Evolutionary conservation across 2,113 vertebrate species (phyloP).

Genomic region (Columba livia): DNA sequence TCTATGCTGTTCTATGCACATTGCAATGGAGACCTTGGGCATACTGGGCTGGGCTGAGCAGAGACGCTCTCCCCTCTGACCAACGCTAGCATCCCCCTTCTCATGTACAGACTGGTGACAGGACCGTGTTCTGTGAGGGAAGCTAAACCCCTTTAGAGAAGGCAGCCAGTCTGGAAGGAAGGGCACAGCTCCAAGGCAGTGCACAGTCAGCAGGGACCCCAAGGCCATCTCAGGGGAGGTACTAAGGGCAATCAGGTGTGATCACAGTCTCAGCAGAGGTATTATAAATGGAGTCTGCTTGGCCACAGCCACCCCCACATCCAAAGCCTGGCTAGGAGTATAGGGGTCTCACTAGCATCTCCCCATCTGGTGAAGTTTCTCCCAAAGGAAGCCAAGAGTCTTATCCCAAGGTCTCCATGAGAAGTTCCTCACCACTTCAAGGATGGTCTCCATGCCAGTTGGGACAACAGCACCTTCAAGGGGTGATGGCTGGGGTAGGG

Average conservation of each 20-base stretch:
- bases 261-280: neutral
- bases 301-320: neutral
- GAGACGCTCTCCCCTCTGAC: neutral
- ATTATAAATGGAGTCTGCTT: neutral
- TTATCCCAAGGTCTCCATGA: neutral
- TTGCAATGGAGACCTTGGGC: neutral
- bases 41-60: neutral
- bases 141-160: neutral
- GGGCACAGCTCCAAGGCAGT: neutral
- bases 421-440: neutral
- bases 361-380: neutral
- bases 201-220: neutral
- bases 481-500: neutral
- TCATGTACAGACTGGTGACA: neutral
- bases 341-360: neutral
- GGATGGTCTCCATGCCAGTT: neutral
- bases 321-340: neutral
- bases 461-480: neutral
- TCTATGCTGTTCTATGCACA: neutral
- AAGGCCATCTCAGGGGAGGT: neutral
- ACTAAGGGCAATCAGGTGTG: neutral
- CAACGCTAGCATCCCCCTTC: neutral
- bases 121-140: neutral
- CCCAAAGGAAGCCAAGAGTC: neutral
- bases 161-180: neutral